A percentile compares a stretch with the other conserved stretches of the same genome.
These are phyloP conservation scores for Drosophila mercatorum DNA, from an alignment of 2,888 invertebrate species.

Conservation along the genomic window DNA sequence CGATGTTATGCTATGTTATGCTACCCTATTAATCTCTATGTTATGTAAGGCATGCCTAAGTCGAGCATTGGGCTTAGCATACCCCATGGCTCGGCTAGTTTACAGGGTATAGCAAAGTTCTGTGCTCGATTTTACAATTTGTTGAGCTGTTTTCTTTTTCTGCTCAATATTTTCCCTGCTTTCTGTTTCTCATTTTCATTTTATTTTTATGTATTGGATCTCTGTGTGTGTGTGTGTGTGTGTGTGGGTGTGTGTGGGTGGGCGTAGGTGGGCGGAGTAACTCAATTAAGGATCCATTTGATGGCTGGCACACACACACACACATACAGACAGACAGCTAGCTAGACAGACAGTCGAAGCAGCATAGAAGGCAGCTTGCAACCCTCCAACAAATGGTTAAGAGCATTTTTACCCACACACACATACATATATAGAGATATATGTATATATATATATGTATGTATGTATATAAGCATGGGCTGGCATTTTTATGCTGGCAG, in stretches of 20 bases:
- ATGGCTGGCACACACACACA: constrained; percentile 81
- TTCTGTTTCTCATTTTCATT: constrained; percentile 24
- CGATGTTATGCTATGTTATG: no score
- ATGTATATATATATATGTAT: no score
- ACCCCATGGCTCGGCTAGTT: not conserved
- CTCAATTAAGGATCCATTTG: constrained; percentile 85
- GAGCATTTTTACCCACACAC: constrained; percentile 67
- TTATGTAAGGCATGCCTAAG: not conserved
- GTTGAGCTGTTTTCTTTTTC: constrained; percentile 5
- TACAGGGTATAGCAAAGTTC: constrained; percentile 26
- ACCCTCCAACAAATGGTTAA: constrained; percentile 72
- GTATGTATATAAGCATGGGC: constrained; percentile 27
- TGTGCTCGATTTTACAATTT: constrained; percentile 26
- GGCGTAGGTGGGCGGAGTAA: constrained; percentile 82
- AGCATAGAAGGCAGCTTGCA: constrained; percentile 65
- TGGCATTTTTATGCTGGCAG: constrained; percentile 72
- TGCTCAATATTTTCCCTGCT: not conserved
- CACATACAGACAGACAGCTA: constrained; percentile 29
- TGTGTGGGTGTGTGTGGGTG: constrained; percentile 78
- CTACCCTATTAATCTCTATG: no score
- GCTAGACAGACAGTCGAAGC: constrained; percentile 47
- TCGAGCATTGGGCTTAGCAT: not conserved
- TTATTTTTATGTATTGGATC: constrained; percentile 33
- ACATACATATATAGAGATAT: not conserved
- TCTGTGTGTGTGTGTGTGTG: constrained; percentile 33